Conservation (phyloP, 2,797 vertebrate genomes). For the Sorex maritimensis region DNA sequence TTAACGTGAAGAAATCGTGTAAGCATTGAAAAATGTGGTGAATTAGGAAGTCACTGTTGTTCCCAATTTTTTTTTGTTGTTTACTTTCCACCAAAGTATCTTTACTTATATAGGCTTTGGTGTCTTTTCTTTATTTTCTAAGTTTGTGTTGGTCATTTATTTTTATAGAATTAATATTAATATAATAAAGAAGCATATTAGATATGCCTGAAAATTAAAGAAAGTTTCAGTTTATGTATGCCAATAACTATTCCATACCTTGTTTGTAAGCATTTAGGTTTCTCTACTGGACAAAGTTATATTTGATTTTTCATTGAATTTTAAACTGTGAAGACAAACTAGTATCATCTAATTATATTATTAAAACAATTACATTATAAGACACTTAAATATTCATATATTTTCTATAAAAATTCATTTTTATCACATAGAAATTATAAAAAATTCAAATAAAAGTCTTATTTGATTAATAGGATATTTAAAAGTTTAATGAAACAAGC, state of each 20-base stretch:
- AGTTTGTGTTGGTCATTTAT: constrained; percentile 54
- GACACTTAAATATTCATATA: constrained; percentile 63
- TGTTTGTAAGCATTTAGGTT: constrained; percentile 75
- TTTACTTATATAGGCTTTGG: constrained; percentile 53
- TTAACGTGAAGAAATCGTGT: constrained; percentile 54
- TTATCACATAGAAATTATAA: constrained; percentile 68
- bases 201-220: constrained; percentile 56
- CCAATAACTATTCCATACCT: constrained; percentile 54
- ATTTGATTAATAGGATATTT: constrained; percentile 74
- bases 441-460: constrained; percentile 53
- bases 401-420: constrained; percentile 77
- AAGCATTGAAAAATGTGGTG: constrained; percentile 64
- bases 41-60: constrained; percentile 59
- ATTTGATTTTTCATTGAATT: constrained; percentile 77
- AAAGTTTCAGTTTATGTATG: constrained; percentile 65
- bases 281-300: constrained; percentile 60
- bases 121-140: constrained; percentile 61
- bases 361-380: constrained; percentile 53
- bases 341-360: constrained; percentile 71
- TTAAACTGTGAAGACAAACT: constrained; percentile 73
- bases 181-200: constrained; percentile 58
- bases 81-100: constrained; percentile 68
- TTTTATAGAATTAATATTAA: constrained; percentile 44
- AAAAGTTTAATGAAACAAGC: constrained; percentile 67
- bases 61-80: constrained; percentile 62